Evolutionary conservation across 2,113 vertebrate species (phyloP).

Genomic region (Etia nguti): DNA sequence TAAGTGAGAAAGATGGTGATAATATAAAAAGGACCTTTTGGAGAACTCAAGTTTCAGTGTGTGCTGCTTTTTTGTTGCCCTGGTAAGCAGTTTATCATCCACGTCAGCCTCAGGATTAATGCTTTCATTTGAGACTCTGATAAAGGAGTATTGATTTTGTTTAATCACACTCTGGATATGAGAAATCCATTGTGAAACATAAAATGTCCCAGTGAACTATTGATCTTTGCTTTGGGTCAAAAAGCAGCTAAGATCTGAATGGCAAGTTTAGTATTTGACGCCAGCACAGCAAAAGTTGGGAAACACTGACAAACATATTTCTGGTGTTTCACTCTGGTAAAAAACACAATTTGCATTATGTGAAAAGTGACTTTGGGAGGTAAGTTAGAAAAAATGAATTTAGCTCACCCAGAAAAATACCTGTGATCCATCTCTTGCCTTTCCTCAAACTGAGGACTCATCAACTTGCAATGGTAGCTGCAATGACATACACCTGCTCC

Average conservation of each 20-base stretch:
- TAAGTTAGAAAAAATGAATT: background rate
- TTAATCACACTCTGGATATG: constrained; percentile 47
- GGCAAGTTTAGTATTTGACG: background rate
- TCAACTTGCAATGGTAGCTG: background rate
- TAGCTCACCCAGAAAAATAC: background rate
- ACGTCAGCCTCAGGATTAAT: constrained; percentile 12
- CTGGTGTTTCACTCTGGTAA: background rate
- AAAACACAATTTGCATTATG: background rate
- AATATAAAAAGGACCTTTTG: constrained; percentile 19
- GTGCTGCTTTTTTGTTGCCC: background rate
- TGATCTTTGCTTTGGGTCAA: constrained; percentile 31
- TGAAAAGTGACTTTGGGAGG: background rate
- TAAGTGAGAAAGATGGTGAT: constrained; percentile 18
- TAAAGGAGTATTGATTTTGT: constrained; percentile 53
- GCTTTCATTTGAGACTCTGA: constrained; percentile 54
- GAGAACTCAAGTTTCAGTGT: constrained; percentile 16
- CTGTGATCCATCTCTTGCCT: background rate
- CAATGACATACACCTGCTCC: background rate
- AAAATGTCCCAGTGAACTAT: constrained; percentile 32
- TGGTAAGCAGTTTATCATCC: background rate
- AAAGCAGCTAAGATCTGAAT: background rate
- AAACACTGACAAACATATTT: background rate
- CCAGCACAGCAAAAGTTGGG: background rate
- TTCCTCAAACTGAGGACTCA: background rate
- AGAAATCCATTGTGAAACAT: constrained; percentile 40